Evolutionary conservation across 2,888 invertebrate species (phyloP).

Genomic region (Candidula unifasciata): DNA sequence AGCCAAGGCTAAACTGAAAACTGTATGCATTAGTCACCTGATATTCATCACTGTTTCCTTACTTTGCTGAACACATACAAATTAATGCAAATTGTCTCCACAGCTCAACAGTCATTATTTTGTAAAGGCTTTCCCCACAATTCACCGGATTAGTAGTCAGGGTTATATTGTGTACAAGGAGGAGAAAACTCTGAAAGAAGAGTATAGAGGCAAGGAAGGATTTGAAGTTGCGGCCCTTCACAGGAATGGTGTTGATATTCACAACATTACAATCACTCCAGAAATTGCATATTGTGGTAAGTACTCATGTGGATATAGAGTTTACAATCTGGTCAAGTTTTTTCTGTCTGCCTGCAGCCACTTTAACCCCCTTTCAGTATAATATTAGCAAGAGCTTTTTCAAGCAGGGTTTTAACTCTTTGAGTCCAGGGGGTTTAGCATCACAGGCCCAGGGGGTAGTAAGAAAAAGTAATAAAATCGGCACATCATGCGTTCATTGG

Average conservation of each 20-base stretch:
- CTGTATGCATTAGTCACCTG: not conserved
- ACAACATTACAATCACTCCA: slow-evolving; percentile 62
- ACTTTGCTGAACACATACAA: not conserved
- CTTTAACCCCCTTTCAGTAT: too few relatives aligned
- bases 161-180: slow-evolving; percentile 73
- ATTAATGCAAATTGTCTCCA: slow-evolving; percentile 44
- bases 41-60: not conserved
- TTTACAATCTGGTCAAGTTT: too few relatives aligned
- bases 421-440: too few relatives aligned
- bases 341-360: too few relatives aligned
- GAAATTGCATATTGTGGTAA: slow-evolving; percentile 74
- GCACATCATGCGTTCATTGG: too few relatives aligned
- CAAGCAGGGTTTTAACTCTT: too few relatives aligned
- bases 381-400: too few relatives aligned
- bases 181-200: slow-evolving; percentile 63
- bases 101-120: slow-evolving; percentile 63
- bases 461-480: too few relatives aligned
- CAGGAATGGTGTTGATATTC: slow-evolving; percentile 61
- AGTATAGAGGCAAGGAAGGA: slow-evolving; percentile 59
- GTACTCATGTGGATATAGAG: not conserved
- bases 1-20: too few relatives aligned
- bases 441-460: too few relatives aligned
- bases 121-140: slow-evolving; percentile 68
- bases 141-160: slow-evolving; percentile 71
- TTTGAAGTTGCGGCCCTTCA: slow-evolving; percentile 61